A percentile compares a stretch with the other conserved stretches of the same genome.
Conservation (phyloP, 2,113 vertebrate genomes). For the Vidua chalybeata region DNA sequence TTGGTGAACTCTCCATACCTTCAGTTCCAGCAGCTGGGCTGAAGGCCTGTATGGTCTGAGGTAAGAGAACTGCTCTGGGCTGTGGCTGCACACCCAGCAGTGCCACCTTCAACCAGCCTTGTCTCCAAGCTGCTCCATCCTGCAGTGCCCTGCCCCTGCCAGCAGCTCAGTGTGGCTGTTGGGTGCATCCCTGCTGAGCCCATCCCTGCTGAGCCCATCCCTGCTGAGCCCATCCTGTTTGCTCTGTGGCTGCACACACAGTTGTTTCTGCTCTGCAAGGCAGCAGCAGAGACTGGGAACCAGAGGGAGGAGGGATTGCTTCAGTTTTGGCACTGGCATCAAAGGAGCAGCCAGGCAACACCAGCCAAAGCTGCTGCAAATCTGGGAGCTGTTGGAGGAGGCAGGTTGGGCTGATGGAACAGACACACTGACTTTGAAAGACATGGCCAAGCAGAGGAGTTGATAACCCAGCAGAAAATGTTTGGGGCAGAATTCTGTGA, state of each 20-base stretch:
- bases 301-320: not conserved
- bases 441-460: not conserved
- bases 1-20: not conserved
- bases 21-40: not conserved
- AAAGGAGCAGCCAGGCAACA: not conserved
- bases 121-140: not conserved
- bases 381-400: not conserved
- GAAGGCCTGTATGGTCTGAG: not conserved
- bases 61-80: not conserved
- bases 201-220: not conserved
- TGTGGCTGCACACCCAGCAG: not conserved
- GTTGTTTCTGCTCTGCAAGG: not conserved
- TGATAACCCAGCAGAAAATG: not conserved
- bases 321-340: not conserved
- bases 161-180: not conserved
- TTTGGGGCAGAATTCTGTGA: not conserved
- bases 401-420: not conserved
- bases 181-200: not conserved
- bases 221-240: not conserved
- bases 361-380: not conserved
- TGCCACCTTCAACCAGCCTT: not conserved
- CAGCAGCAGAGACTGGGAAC: not conserved
- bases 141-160: not conserved
- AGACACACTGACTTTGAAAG: not conserved
- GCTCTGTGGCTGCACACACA: not conserved